These are phyloP conservation scores for Spisula subtruncata DNA, from an alignment of 2,888 invertebrate species.

Conservation along the genomic window DNA sequence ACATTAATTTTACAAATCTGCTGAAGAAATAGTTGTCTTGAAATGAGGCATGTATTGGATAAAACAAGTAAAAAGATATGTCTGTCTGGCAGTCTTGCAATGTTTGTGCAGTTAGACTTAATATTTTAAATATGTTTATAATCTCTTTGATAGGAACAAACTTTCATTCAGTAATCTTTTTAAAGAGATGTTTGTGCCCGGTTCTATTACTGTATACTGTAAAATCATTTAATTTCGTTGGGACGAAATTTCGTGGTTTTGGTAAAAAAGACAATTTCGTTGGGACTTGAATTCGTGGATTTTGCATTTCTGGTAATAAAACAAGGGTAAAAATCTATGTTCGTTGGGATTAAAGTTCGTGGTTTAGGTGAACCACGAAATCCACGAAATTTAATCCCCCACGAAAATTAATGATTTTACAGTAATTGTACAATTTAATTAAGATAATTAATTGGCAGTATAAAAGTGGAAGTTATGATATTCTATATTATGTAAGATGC, in stretches of 20 bases:
- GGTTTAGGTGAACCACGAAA: no score
- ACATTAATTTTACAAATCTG: neutral
- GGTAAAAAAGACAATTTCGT: no score
- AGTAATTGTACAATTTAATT: slow-evolving; percentile 6
- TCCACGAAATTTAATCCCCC: no score
- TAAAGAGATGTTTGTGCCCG: neutral
- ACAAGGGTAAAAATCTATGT: no score
- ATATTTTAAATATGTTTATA: neutral
- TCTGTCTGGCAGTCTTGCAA: neutral
- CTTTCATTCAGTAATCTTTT: neutral
- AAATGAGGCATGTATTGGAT: neutral
- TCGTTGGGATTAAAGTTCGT: no score
- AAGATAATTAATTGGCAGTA: slow-evolving; percentile 8
- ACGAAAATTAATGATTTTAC: no score
- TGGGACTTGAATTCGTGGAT: no score
- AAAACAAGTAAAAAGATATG: neutral
- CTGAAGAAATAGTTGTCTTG: neutral
- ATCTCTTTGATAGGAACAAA: neutral
- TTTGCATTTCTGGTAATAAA: no score
- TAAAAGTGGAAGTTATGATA: neutral
- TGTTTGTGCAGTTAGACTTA: neutral
- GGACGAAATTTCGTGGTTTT: no score
- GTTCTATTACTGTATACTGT: neutral
- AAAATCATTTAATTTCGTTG: no score
- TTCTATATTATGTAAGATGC: neutral